Conservation (phyloP, 1,140 invertebrate species). For the Caenorhabditis briggsae region DNA sequence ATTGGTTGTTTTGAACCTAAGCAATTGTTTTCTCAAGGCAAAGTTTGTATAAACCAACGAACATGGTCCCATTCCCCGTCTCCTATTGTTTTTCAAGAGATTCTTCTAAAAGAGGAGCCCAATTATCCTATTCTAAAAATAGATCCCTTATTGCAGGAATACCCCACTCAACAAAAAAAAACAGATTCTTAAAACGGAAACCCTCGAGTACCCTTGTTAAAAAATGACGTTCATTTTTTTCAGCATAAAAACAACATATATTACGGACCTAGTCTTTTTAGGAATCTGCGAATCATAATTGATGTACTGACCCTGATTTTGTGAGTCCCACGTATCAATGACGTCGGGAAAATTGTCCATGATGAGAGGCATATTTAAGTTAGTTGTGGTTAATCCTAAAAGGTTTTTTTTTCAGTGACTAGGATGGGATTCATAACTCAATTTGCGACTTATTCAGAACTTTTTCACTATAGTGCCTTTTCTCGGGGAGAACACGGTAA, state of each 20-base stretch:
- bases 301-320: neutral
- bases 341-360: conserved; percentile 1
- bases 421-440: neutral
- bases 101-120: neutral
- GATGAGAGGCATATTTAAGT: neutral
- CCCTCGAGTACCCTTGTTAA: neutral
- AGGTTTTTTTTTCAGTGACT: conserved; percentile 42
- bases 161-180: neutral
- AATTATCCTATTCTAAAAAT: conserved; percentile 40
- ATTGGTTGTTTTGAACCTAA: neutral
- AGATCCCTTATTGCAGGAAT: neutral
- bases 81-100: neutral
- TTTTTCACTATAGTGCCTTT: neutral
- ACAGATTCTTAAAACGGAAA: neutral
- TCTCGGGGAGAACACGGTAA: neutral
- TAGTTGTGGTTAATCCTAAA: neutral
- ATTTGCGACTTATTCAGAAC: neutral
- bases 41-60: neutral
- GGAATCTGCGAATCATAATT: neutral
- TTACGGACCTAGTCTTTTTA: neutral
- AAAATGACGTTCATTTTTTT: conserved; percentile 31
- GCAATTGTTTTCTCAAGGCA: neutral
- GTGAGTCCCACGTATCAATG: conserved; percentile 47
- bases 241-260: conserved; percentile 10
- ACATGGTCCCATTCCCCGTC: neutral